These are phyloP conservation scores for Smithornis capensis DNA, from an alignment of 2,113 vertebrate genomes.

Conservation along the genomic window DNA sequence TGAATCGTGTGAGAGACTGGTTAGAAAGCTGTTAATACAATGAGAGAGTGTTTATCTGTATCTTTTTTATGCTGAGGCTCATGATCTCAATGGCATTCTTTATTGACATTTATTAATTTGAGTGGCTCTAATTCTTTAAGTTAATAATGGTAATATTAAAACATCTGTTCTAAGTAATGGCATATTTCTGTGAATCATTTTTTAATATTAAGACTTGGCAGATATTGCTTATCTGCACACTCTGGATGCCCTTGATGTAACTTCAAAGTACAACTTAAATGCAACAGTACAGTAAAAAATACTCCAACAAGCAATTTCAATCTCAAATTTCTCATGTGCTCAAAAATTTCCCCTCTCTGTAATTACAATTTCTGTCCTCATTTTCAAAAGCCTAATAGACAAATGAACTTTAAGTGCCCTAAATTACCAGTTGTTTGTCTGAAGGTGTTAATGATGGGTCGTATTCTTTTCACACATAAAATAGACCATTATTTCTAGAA, in stretches of 20 bases:
- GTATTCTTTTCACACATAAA: not conserved
- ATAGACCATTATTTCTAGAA: not conserved
- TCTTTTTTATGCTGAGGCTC: not conserved
- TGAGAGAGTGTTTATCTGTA: not conserved
- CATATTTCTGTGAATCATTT: slow-evolving; percentile 10
- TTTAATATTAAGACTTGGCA: not conserved
- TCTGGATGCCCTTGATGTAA: slow-evolving; percentile 11
- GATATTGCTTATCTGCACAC: not conserved
- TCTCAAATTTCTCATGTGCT: not conserved
- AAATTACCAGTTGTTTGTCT: slow-evolving; percentile 9
- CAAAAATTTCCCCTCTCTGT: not conserved
- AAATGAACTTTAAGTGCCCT: not conserved
- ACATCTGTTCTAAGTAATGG: not conserved
- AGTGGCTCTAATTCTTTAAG: not conserved
- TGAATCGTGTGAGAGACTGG: not conserved
- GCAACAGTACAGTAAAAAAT: not conserved
- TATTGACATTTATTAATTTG: slow-evolving; percentile 6
- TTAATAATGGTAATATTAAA: slow-evolving; percentile 16
- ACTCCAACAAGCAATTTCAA: not conserved
- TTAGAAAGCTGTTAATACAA: not conserved
- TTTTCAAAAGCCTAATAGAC: slow-evolving; percentile 27
- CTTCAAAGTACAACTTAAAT: slow-evolving; percentile 1
- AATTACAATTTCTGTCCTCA: not conserved
- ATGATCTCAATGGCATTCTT: not conserved
- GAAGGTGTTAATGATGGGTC: not conserved